Base-by-base conservation (phyloP, 2,888 invertebrate genomes). In the Phlogophora meticulosa region DNA sequence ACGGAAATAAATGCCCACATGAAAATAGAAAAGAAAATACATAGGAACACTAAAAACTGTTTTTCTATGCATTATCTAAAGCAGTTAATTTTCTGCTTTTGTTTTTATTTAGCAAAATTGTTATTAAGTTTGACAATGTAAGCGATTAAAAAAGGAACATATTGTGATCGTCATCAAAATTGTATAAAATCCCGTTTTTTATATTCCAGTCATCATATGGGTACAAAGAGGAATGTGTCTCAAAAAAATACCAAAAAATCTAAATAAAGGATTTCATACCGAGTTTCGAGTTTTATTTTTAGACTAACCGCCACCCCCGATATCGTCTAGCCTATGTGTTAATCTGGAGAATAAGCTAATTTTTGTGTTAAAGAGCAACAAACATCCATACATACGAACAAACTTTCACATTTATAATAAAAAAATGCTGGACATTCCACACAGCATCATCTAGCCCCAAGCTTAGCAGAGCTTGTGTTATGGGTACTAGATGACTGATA, bases 211-310 rank as follows among this genome's bases (percentile, higher is more conserved):
- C 84, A 85, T 87, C 84, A 85, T 87, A 87, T 88, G 91, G 89
- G 88, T 91, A 89, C 86, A 85, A 87, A 85, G 81, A 87, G 85
- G 84, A 90, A 90, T 87, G 84, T 92, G 92, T 93, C 92, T 92
- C 92, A 92, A 93, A 93, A 93, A 91, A 92, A 91, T 91, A 92
- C 92, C 91, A 93, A 94, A 94, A 94, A 93, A 91, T 76, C 82
- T 72, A 87, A 92, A 93, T 93, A 93, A 93, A 92, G 88, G 88
- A 91, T 92, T 93, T 93, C 93, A 87, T 93, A 94, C 88, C 91
- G 89, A 90, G 78, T 67, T 68, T 61, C 65, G 74, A 72, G 64
- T 87, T 90, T 90, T 83, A 83, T 77, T 87, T 75, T 48, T 36
- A 24, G n/a, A n/a, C n/a, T n/a, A n/a, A n/a, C n/a, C n/a, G n/a